Evolutionary conservation across 2,888 invertebrate genomes (phyloP), one percentile per base, ranked within the genome.

Genomic region (Lissonota sp.): DNA sequence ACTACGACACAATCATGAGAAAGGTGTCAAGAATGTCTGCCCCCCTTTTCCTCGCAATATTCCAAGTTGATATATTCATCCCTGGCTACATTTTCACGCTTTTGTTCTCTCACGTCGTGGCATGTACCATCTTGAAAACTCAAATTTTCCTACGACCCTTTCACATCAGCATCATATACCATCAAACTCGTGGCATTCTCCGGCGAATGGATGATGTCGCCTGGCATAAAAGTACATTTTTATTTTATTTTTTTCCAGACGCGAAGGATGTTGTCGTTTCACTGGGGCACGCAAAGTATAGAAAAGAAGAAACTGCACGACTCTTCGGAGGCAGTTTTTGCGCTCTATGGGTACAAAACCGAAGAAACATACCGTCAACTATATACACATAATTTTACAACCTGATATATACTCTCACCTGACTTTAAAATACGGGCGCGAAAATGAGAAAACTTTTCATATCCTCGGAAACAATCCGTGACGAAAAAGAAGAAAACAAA

Each of bases 121-220:
- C 7, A 53, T 39, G 40, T 39, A 60, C 66, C 40, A 53, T 8
- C 62, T 66, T 80, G 26, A 26, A n/a, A 26, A 26, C 26, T 26
- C 26, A 60, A 72, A 82, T 67, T 71, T 67, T 26, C 14, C 71
- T 73, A 69, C 74, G 75, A 76, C 79, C 26, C 76, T 83, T 83
- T 79, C 78, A 76, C 80, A 79, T 79, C 80, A 72, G 53, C 63
- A 72, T 79, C 82, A 83, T 77, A 82, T 73, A 83, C 79, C 76
- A 67, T 58, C 40, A 72, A 82, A 83, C 80, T 82, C 80, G 77
- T 26, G 26, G 75, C 77, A 14, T 81, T 82, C 79, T 80, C 80
- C 77, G 44, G 57, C n/a, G 71, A 83, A 84, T 77, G 73, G 79
- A 79, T 76, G 74, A 71, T 74, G 73, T 75, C 70, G 69, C 63